These are phyloP conservation scores for Sphaeridia pumilis DNA, from an alignment of 2,888 invertebrate genomes.

Conservation along the genomic window DNA sequence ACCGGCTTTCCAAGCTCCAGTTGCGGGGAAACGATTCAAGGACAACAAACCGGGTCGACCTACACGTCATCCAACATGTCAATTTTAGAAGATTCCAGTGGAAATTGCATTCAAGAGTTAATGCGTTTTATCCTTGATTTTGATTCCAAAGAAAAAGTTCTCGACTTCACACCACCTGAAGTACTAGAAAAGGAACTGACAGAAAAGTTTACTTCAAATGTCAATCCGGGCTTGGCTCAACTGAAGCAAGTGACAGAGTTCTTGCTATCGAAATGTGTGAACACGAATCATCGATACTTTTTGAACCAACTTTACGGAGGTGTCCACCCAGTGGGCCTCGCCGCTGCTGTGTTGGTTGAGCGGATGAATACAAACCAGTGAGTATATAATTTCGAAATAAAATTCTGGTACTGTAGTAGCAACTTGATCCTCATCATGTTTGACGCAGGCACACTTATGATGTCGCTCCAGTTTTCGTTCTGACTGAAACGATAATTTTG, in stretches of 20 bases:
- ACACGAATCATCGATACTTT: slow-evolving; percentile 51
- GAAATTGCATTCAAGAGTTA: too few relatives aligned
- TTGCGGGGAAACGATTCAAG: too few relatives aligned
- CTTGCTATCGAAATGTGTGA: slow-evolving; percentile 50
- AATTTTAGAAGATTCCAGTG: too few relatives aligned
- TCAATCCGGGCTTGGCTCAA: slow-evolving; percentile 8
- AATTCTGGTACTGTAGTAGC: not conserved
- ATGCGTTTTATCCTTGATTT: slow-evolving; percentile 10
- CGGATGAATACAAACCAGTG: slow-evolving; percentile 73
- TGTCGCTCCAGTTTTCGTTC: slow-evolving; percentile 65
- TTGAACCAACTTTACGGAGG: slow-evolving; percentile 51
- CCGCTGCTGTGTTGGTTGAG: slow-evolving; percentile 64
- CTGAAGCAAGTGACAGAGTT: slow-evolving; percentile 23
- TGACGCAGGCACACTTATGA: slow-evolving; percentile 60
- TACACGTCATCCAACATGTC: too few relatives aligned
- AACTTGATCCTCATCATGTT: not conserved
- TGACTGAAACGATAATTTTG: slow-evolving; percentile 58
- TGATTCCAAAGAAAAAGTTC: slow-evolving; percentile 12
- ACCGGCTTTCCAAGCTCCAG: too few relatives aligned
- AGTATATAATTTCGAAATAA: slow-evolving; percentile 38
- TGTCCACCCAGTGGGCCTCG: slow-evolving; percentile 59
- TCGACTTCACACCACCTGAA: slow-evolving; percentile 29
- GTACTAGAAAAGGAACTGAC: slow-evolving; percentile 27
- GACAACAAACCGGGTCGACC: too few relatives aligned
- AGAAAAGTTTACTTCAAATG: slow-evolving; percentile 2